Base-by-base conservation (phyloP, 2,888 invertebrate genomes). In the Isotomurus palustris region DNA sequence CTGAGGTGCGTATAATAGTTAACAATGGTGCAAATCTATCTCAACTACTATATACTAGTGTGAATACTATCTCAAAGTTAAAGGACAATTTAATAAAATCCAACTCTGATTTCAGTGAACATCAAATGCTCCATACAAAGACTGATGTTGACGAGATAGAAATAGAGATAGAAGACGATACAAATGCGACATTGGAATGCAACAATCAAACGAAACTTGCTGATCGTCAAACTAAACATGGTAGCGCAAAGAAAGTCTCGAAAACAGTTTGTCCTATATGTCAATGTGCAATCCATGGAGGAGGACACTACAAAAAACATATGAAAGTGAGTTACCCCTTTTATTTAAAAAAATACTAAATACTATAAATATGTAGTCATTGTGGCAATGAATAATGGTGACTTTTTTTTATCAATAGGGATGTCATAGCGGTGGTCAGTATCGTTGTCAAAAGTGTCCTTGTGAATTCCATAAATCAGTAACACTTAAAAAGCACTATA, bases 191-290 rank as follows among this genome's bases (percentile, higher is more conserved):
- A n/a, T 35, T 49, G 17, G 35, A 49, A 21, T 49, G 49, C 19
- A 36, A 49, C 6, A 32, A 49, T 49, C 49, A 49, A 35, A 29
- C 5, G 4, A 21, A 10, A 40, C 40, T 19, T 40, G 19, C 40
- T 40, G 10, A 8, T 10, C 10, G n/a, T 19, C 8, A 6, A 6
- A 40, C 10, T n/a, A n/a, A 10, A n/a, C 10, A 40, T 40, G 40
- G 10, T 40, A 6, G 6, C 17, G 17, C 6, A 10, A 6, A 6
- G 40, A 40, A 6, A n/a, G n/a, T n/a, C n/a, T n/a, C n/a, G n/a
- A n/a, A n/a, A n/a, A n/a, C n/a, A 35, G 22, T 5, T 19, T 49
- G 49, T 35, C 49, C 49, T 3, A 32, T 49, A 14, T 49, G 49
- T 21, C 10, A 5, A 3, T 35, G 22, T 12, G 19, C 12, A 49